These are phyloP conservation scores for Micromesistius poutassou DNA, from an alignment of 2,797 vertebrate genomes.

Conservation along the genomic window DNA sequence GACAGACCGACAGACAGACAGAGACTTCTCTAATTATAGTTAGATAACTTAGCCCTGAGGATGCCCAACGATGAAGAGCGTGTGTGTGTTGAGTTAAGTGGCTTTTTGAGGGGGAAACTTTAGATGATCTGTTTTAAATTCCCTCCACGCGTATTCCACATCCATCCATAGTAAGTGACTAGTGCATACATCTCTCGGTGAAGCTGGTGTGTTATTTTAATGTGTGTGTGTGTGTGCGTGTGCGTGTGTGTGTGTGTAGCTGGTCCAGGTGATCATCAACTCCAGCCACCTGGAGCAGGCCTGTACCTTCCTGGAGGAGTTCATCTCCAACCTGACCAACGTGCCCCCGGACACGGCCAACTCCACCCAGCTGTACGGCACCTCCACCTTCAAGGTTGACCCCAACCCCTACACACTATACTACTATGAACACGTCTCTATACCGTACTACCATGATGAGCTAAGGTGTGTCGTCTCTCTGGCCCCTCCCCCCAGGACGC, in stretches of 20 bases:
- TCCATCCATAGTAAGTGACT: no score
- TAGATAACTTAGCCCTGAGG: no score
- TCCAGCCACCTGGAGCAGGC: conserved; percentile 94
- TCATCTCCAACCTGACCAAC: conserved; percentile 96
- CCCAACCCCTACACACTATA: background rate
- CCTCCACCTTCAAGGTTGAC: conserved; percentile 91
- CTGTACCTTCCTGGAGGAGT: conserved; percentile 92
- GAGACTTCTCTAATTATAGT: no score
- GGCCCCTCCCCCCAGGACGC: conserved; percentile 75
- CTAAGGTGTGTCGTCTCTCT: no score
- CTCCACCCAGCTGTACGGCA: conserved; percentile 91
- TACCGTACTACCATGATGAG: background rate
- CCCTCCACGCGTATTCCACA: no score
- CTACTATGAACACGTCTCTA: background rate
- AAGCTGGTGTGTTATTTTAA: conserved; percentile 22
- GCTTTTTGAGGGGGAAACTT: no score
- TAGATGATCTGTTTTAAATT: no score
- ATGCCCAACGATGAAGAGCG: no score
- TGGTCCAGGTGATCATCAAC: conserved; percentile 97
- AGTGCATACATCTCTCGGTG: no score
- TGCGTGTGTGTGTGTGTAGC: conserved; percentile 59
- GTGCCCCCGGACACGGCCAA: conserved; percentile 89
- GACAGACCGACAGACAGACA: no score
- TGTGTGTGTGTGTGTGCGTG: conserved; percentile 17
- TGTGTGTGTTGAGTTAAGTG: no score